Evolutionary conservation across 2,113 vertebrate species (phyloP), one percentile per base, ranked within the genome.

Genomic region (Thunnus thynnus): DNA sequence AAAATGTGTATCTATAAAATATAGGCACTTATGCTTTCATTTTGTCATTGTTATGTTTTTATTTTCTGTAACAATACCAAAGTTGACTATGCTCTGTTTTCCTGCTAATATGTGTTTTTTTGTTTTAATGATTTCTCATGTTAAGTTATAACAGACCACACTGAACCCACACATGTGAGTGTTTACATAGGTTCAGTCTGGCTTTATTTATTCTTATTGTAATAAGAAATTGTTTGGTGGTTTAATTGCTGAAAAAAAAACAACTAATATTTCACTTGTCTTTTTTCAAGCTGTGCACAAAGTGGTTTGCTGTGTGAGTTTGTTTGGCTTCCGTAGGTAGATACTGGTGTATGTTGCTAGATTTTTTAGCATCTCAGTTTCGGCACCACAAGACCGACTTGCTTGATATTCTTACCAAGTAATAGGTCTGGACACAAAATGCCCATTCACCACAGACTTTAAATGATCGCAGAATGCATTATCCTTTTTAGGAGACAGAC

Each of bases 11-110:
- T 91, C 89, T 90, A 86, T 87, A 82, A 84, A 91, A 86, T 89
- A 85, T 83, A 89, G 92, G 94, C 94, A 94, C 92, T 94, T 94
- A 92, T 82, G 89, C 86, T 88, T 93, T 93, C 48, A 70, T 86
- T 92, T 90, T 78, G 80, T 85, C 88, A 79, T 91, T 79, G 80
- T 91, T 86, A 25, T 76, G 52, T 91, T 91, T 88, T 86, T 67
- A 41, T 85, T 91, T 93, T 82, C 84, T 91, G 86, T 93, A 91
- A 89, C 82, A 91, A 94, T 89, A 95, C 95, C 95, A 96, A 95
- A 96, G 95, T 93, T 88, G 80, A 86, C 72, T 78, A 57, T 84
- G 85, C 82, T 93, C 94, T 93, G 16, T 82, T 90, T 82, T 86
- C 84, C 84, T 68, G 67, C 76, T 88, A 80, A 72, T 72, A 74